These are phyloP conservation scores for Cygnus atratus DNA, from an alignment of 2,113 vertebrate species.

Conservation along the genomic window DNA sequence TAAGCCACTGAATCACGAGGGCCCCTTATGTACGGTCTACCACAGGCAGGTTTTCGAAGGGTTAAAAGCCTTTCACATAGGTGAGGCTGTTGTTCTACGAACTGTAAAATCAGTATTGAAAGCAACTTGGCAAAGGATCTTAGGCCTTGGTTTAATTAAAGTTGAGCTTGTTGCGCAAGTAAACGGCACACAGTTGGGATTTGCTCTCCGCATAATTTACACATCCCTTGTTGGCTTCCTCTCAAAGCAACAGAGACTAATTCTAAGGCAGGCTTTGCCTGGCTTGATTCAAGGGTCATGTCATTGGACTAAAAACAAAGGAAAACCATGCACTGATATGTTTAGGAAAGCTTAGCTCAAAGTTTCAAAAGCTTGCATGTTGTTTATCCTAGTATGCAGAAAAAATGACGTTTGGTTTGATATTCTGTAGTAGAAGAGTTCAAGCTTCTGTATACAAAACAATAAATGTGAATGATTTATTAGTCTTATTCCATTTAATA, in stretches of 20 bases:
- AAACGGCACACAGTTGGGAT: conserved; percentile 68
- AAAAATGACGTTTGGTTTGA: neutral
- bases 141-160: conserved; percentile 68
- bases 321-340: neutral
- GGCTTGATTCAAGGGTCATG: neutral
- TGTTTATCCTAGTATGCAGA: neutral
- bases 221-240: conserved; percentile 47
- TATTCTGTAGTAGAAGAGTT: neutral
- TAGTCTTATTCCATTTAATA: neutral
- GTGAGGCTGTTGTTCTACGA: conserved; percentile 58
- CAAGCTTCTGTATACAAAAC: neutral
- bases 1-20: neutral
- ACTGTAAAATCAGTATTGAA: conserved; percentile 69
- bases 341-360: conserved; percentile 11
- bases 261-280: conserved; percentile 12
- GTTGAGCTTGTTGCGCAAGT: conserved; percentile 72
- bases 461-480: neutral
- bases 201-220: conserved; percentile 67
- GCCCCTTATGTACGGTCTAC: neutral
- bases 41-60: neutral
- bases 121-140: conserved; percentile 65
- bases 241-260: conserved; percentile 30
- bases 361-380: neutral
- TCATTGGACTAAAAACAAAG: conserved; percentile 7
- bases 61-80: conserved; percentile 51